Conservation (phyloP, 2,113 vertebrate species). For the Reinhardtius hippoglossoides region DNA sequence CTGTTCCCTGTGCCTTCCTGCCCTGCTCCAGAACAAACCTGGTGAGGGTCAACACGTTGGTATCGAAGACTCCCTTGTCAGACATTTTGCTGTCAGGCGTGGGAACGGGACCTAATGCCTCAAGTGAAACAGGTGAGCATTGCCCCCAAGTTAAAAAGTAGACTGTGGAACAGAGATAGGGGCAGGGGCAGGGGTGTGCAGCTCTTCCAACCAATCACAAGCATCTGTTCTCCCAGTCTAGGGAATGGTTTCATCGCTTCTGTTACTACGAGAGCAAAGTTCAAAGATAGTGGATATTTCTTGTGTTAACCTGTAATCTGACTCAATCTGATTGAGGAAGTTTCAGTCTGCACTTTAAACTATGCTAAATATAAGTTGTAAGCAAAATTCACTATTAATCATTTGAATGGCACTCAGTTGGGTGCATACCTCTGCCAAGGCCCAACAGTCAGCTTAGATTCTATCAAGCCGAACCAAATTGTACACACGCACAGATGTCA, state of each 20-base stretch:
- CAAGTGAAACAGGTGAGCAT: conserved; percentile 12
- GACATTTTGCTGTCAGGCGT: conserved; percentile 83
- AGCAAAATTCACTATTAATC: background rate
- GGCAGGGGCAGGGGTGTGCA: conserved; percentile 68
- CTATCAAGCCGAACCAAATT: no score
- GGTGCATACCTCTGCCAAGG: no score
- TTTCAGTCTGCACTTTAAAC: background rate
- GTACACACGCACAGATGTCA: no score
- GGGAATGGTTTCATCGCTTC: conserved; percentile 45
- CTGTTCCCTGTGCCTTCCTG: conserved; percentile 88
- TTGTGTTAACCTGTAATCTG: conserved; percentile 6
- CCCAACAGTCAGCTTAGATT: no score
- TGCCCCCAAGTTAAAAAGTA: conserved; percentile 56
- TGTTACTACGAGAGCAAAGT: conserved; percentile 67
- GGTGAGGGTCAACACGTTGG: conserved; percentile 92
- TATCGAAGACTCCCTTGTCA: conserved; percentile 89
- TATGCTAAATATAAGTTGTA: no score
- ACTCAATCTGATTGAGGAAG: background rate
- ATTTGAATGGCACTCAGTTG: no score
- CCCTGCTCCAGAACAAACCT: conserved; percentile 95
- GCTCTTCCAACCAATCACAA: conserved; percentile 67
- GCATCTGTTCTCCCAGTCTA: background rate
- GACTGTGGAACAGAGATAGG: conserved; percentile 33
- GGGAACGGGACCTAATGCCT: conserved; percentile 32
- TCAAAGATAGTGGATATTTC: conserved; percentile 61